Evolutionary conservation across 2,797 vertebrate species (phyloP).

Genomic region (Hyperoplus immaculatus): DNA sequence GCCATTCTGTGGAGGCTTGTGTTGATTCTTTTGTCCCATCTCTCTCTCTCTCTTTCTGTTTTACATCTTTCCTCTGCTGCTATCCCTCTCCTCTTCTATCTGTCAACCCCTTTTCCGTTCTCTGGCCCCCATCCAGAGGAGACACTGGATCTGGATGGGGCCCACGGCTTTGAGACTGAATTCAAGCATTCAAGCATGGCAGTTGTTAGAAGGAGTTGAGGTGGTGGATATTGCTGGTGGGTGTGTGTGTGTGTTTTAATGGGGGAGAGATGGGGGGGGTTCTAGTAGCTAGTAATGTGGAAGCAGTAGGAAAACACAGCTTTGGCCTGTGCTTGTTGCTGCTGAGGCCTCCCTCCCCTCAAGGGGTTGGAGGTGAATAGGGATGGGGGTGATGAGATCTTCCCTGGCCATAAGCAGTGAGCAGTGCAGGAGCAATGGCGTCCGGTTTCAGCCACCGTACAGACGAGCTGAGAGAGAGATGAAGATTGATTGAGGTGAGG

Average conservation of each 20-base stretch:
- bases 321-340: conserved; percentile 48
- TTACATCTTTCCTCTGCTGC: conserved; percentile 20
- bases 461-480: conserved; percentile 19
- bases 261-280: not conserved
- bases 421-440: conserved; percentile 46
- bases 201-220: conserved; percentile 54
- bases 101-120: conserved; percentile 43
- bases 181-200: conserved; percentile 58
- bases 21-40: conserved; percentile 47
- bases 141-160: conserved; percentile 70
- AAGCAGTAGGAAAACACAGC: conserved; percentile 55
- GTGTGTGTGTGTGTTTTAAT: conserved; percentile 27
- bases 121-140: conserved; percentile 76
- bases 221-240: conserved; percentile 36
- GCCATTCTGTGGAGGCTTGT: conserved; percentile 50
- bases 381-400: conserved; percentile 61
- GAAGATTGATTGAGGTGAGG: conserved; percentile 58
- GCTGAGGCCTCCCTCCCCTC: conserved; percentile 30
- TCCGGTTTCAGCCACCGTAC: conserved; percentile 65
- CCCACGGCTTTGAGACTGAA: conserved; percentile 51
- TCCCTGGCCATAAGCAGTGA: conserved; percentile 59
- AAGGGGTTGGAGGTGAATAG: conserved; percentile 59
- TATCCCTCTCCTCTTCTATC: conserved; percentile 48
- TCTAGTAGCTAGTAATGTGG: not conserved
- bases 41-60: conserved; percentile 16